Base-by-base conservation (phyloP, 2,113 vertebrate species). In the Oncorhynchus masou region DNA sequence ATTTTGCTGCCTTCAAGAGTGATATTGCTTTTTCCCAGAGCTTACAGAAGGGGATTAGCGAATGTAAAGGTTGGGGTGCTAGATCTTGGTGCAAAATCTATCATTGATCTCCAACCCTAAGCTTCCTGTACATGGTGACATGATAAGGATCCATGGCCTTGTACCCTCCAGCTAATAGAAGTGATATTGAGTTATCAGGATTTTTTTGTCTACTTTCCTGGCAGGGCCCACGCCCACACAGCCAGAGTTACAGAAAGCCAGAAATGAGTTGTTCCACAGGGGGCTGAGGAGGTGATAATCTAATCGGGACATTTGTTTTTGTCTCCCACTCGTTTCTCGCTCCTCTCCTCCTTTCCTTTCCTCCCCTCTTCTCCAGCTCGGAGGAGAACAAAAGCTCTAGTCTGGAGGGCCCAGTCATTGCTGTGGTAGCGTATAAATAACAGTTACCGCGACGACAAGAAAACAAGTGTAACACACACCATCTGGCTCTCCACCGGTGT, bases 391-490 rank as follows among this genome's bases (percentile, higher is more conserved):
- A 82, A 87, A 83, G 79, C 80, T 74, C 74, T 76, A 24, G 39
- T 82, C 71, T 71, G 29, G 81, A 81, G 84, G 76, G 62, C 60
- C 71, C 24, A 79, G 48, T 74, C 49, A 74, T 79, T 77, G 87
- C 79, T 84, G 77, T 65, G 72, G 87, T 82, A 70, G 79, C 29
- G 6, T 86, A 89, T 91, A 91, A 91, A 93, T 88, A 92, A 90
- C 90, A 88, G 79, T 80, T 67, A 45, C 22, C 39, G 66, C 54
- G 74, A 83, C 54, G 74, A 83, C 82, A 79, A 83, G 74, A 74
- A 88, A 90, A 89, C 88, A 91, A 90, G 89, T 90, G 89, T 88
- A 91, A 87, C 88, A 79, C 74, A 74, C 84, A 85, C 89, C 91
- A 93, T 92, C 87, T 93, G 91, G 87, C 87, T 80, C 77, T 78